phyloP scores from a whole-genome alignment of 35 echinoderm and acorn worm genomes.

The Hemicentrotus pulcherrimus region DNA sequence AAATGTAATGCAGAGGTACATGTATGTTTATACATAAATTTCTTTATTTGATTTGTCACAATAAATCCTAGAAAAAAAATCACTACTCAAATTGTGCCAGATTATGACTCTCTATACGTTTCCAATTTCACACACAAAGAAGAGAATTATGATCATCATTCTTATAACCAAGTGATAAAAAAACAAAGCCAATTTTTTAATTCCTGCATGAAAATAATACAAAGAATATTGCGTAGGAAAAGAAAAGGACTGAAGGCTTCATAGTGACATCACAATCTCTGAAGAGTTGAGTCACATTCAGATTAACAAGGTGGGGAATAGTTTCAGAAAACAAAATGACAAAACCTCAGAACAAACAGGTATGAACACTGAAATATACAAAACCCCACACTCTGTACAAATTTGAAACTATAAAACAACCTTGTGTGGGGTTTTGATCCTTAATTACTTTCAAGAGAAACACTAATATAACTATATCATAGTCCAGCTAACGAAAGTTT shows the following conservation, averaged over 20 bases:
- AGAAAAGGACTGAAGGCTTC: background rate
- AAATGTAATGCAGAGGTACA: background rate
- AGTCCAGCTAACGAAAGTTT: background rate
- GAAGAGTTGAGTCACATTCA: background rate
- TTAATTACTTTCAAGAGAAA: background rate
- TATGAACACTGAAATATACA: background rate
- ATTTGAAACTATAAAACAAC: conserved; percentile 24
- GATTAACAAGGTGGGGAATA: background rate
- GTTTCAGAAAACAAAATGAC: background rate
- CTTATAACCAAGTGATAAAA: too few species aligned
- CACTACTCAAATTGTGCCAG: background rate
- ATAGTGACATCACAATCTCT: background rate
- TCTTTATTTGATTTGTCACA: background rate
- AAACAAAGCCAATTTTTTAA: background rate
- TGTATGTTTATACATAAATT: too few species aligned
- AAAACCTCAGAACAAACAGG: background rate
- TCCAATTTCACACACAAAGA: background rate
- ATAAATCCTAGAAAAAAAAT: background rate
- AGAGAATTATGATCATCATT: background rate
- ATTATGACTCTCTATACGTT: background rate
- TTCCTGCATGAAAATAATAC: background rate
- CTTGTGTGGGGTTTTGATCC: background rate
- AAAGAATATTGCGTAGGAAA: background rate
- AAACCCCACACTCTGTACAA: background rate
- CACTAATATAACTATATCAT: background rate